Evolutionary conservation across 2,797 vertebrate species (phyloP).

Genomic region (Syngnathus acus): DNA sequence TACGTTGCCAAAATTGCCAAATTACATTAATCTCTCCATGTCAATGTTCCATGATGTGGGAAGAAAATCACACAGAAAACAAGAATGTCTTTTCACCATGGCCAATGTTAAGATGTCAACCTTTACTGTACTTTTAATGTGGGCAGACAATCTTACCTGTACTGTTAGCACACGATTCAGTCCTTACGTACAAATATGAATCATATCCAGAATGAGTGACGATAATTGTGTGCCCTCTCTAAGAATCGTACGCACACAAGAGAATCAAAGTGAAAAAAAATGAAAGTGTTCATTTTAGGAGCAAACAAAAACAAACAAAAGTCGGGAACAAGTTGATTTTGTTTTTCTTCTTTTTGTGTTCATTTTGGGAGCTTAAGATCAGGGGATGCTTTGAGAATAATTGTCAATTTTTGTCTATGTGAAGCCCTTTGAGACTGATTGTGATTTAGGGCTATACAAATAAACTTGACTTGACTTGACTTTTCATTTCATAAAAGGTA

Average conservation of each 20-base stretch:
- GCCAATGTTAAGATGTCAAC: conserved; percentile 14
- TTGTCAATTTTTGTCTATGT: too few relatives aligned
- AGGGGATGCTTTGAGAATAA: too few relatives aligned
- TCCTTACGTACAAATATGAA: conserved; percentile 32
- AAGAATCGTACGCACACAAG: too few relatives aligned
- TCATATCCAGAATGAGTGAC: conserved; percentile 32
- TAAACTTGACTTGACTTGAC: too few relatives aligned
- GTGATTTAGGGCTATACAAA: too few relatives aligned
- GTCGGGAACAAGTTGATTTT: too few relatives aligned
- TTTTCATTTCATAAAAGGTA: conserved; percentile 39
- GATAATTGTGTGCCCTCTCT: not conserved
- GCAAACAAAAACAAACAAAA: too few relatives aligned
- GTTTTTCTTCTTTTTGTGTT: too few relatives aligned
- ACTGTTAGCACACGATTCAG: not conserved
- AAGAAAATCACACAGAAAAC: not conserved
- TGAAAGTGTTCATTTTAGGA: conserved; percentile 24
- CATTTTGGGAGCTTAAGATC: too few relatives aligned
- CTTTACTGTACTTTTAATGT: conserved; percentile 5
- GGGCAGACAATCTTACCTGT: conserved; percentile 26
- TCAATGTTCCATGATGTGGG: not conserved
- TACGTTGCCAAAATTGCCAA: not conserved
- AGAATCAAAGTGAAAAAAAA: too few relatives aligned
- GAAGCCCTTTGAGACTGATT: too few relatives aligned
- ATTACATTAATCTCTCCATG: not conserved
- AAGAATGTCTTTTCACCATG: not conserved